A percentile compares a stretch with the other conserved stretches of the same genome.
Conservation (phyloP, 2,888 invertebrate species). For the Thereva nobilitata region DNA sequence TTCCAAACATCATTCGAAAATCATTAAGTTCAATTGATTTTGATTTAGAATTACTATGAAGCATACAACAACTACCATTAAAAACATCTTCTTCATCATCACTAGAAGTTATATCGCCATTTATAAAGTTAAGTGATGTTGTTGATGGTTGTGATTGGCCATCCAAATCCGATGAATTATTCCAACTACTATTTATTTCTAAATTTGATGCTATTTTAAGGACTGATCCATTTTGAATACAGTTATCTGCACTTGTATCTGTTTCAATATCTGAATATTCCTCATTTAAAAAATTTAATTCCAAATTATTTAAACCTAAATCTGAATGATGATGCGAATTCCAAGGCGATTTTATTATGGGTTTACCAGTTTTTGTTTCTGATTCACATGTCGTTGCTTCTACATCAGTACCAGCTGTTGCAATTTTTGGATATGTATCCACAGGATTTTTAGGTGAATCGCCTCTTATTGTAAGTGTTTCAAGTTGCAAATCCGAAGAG, state of each 20-base stretch:
- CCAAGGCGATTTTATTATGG: conserved; percentile 40
- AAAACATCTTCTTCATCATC: conserved; percentile 42
- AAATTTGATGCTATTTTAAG: conserved; percentile 44
- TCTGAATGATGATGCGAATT: conserved; percentile 43
- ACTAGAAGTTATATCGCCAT: conserved; percentile 41
- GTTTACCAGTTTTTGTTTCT: conserved; percentile 33
- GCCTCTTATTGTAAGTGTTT: conserved; percentile 43
- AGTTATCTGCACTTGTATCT: conserved; percentile 29
- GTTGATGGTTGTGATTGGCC: conserved; percentile 32
- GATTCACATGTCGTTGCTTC: conserved; percentile 23
- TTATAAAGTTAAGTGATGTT: conserved; percentile 43
- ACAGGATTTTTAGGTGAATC: conserved; percentile 43
- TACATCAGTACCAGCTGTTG: conserved; percentile 18
- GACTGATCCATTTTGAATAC: conserved; percentile 38
- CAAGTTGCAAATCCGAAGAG: conserved; percentile 43
- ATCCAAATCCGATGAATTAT: conserved; percentile 39
- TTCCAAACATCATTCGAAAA: conserved; percentile 45
- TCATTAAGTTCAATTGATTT: conserved; percentile 44
- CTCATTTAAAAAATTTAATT: conserved; percentile 44
- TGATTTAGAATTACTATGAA: conserved; percentile 42
- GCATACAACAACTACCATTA: conserved; percentile 38
- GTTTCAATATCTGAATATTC: conserved; percentile 41
- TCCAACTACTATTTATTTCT: conserved; percentile 42
- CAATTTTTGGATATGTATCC: conserved; percentile 38
- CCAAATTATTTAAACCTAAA: conserved; percentile 44